These are phyloP conservation scores for Bothrops jararaca DNA, from an alignment of 2,113 vertebrate genomes.

Conservation along the genomic window DNA sequence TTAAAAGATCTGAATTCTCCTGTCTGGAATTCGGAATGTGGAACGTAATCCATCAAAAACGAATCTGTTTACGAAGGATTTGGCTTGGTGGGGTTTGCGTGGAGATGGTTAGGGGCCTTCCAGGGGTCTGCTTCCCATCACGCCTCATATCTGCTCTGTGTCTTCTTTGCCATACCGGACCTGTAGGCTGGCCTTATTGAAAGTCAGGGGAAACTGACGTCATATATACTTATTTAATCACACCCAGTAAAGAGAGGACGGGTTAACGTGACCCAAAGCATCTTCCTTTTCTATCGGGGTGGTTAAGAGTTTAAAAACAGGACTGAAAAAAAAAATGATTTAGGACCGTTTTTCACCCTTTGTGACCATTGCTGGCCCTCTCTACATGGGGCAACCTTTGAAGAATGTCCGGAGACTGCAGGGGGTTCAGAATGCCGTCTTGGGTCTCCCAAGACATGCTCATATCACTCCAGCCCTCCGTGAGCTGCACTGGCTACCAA, in stretches of 20 bases:
- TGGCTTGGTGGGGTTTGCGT: conserved; percentile 21
- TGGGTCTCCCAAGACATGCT: too few relatives aligned
- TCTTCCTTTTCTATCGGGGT: conserved; percentile 34
- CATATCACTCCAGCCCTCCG: too few relatives aligned
- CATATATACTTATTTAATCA: conserved; percentile 32
- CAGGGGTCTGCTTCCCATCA: conserved; percentile 33
- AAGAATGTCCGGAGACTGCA: too few relatives aligned
- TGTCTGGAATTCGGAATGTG: conserved; percentile 42
- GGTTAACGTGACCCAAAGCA: conserved; percentile 32
- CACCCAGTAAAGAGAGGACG: conserved; percentile 21
- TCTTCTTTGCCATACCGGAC: conserved; percentile 13
- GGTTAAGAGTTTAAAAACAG: too few relatives aligned
- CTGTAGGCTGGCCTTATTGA: neutral
- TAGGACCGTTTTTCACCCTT: too few relatives aligned
- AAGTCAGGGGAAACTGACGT: conserved; percentile 36
- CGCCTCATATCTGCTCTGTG: conserved; percentile 35
- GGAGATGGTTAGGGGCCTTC: neutral
- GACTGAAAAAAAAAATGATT: too few relatives aligned
- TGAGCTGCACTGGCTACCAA: too few relatives aligned
- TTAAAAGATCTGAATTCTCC: conserved; percentile 37
- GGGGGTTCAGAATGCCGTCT: too few relatives aligned
- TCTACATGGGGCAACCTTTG: too few relatives aligned
- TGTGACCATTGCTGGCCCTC: too few relatives aligned
- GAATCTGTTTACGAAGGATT: conserved; percentile 29
- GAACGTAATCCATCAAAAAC: conserved; percentile 32